These are phyloP conservation scores for Cathartes aura DNA, from an alignment of 2,113 vertebrate species.

Conservation along the genomic window DNA sequence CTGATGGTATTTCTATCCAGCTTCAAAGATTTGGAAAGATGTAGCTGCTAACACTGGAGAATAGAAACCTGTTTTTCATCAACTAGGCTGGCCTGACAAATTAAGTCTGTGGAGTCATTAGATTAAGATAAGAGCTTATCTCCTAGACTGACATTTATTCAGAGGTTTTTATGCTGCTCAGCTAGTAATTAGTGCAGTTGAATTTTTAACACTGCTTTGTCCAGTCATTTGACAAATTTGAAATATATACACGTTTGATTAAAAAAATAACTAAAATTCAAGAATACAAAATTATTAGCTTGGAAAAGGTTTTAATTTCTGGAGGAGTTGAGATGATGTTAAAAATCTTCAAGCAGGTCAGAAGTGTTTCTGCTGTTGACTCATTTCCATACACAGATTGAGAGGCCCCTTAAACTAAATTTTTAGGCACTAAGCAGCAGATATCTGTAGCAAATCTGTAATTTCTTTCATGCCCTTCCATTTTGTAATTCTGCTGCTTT, in stretches of 20 bases:
- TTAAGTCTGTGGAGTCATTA: slow-evolving; percentile 96
- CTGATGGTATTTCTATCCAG: slow-evolving; percentile 80
- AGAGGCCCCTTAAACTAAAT: slow-evolving; percentile 36
- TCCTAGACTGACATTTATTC: slow-evolving; percentile 94
- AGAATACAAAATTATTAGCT: slow-evolving; percentile 45
- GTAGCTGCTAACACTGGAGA: slow-evolving; percentile 88
- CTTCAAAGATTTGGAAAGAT: slow-evolving; percentile 90
- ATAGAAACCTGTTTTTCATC: slow-evolving; percentile 87
- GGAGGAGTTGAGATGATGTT: slow-evolving; percentile 42
- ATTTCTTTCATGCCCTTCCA: slow-evolving; percentile 62
- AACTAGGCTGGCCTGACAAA: slow-evolving; percentile 93
- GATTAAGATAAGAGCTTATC: slow-evolving; percentile 99
- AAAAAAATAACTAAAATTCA: slow-evolving; percentile 29
- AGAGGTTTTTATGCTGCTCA: slow-evolving; percentile 90
- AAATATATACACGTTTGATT: slow-evolving; percentile 39
- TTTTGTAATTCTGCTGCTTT: slow-evolving; percentile 62
- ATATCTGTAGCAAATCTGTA: slow-evolving; percentile 54
- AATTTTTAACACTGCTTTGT: slow-evolving; percentile 85
- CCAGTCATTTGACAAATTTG: slow-evolving; percentile 74
- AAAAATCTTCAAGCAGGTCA: slow-evolving; percentile 41
- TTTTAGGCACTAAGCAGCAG: slow-evolving; percentile 22
- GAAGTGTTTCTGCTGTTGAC: slow-evolving; percentile 45
- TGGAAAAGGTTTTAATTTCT: slow-evolving; percentile 67
- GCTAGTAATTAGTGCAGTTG: slow-evolving; percentile 92
- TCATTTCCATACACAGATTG: slow-evolving; percentile 53